phyloP scores from a whole-genome alignment of 2,888 invertebrate species.

The Macrophya alboannulata region DNA sequence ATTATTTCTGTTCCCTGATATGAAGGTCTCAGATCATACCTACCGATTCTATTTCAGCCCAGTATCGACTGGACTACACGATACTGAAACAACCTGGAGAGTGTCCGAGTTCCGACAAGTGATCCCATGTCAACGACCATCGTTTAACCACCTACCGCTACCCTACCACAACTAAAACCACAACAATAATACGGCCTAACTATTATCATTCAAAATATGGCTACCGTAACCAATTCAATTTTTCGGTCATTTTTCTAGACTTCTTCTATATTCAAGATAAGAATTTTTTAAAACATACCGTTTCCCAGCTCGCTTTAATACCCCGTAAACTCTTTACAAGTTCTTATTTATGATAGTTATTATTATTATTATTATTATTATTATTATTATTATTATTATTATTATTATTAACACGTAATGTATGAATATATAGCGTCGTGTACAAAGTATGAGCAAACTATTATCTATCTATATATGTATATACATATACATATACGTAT shows the following conservation, averaged over 20 bases:
- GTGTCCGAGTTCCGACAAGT: constrained; percentile 79
- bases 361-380: constrained; percentile 69
- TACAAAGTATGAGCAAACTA: constrained; percentile 67
- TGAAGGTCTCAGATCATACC: constrained; percentile 57
- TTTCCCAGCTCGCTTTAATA: constrained; percentile 70
- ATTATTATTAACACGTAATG: constrained; percentile 58
- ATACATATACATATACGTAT: no score
- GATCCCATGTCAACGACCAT: constrained; percentile 77
- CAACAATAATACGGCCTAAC: constrained; percentile 59
- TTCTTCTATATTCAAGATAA: constrained; percentile 67
- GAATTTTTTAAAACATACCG: constrained; percentile 72
- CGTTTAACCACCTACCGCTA: constrained; percentile 63
- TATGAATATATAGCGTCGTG: constrained; percentile 66
- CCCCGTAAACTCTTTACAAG: constrained; percentile 76
- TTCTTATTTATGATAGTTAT: constrained; percentile 77
- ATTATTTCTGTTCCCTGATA: not conserved
- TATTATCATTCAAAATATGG: constrained; percentile 66
- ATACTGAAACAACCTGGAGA: constrained; percentile 79
- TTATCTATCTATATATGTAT: not conserved
- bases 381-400: constrained; percentile 65
- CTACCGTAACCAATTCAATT: constrained; percentile 68
- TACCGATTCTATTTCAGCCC: constrained; percentile 76
- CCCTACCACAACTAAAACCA: constrained; percentile 62
- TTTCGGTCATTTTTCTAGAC: constrained; percentile 74
- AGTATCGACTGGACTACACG: constrained; percentile 80